These are phyloP conservation scores for Caenorhabditis japonica DNA, from an alignment of 2,888 invertebrate species.

Conservation along the genomic window DNA sequence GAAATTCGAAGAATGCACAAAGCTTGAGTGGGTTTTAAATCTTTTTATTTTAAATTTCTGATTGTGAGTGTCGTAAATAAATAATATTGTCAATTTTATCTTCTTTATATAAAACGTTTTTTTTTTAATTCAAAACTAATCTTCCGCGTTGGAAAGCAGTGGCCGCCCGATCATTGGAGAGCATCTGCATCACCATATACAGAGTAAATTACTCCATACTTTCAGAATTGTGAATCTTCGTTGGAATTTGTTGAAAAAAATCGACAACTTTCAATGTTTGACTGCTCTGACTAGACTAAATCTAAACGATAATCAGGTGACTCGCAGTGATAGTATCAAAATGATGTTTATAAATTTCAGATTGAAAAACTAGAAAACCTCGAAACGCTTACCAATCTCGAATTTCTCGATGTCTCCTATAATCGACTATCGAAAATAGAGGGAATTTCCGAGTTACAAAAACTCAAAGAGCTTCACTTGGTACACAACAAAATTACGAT, in stretches of 20 bases:
- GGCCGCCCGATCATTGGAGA: no score
- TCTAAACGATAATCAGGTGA: conserved; percentile 96
- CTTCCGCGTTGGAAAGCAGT: not conserved
- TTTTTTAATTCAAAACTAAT: not conserved
- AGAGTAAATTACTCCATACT: no score
- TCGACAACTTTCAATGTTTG: conserved; percentile 88
- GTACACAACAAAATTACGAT: conserved; percentile 80
- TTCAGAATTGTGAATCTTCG: conserved; percentile 78
- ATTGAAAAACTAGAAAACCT: conserved; percentile 87
- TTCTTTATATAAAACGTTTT: no score
- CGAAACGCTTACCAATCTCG: conserved; percentile 87
- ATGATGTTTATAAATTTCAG: conserved; percentile 4
- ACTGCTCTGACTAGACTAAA: conserved; percentile 86
- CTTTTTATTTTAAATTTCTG: not conserved
- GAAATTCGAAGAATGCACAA: conserved; percentile 32
- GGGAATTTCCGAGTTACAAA: conserved; percentile 76
- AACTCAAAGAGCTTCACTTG: conserved; percentile 78
- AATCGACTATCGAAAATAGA: conserved; percentile 83
- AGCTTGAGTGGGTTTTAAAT: conserved; percentile 20
- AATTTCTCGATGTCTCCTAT: conserved; percentile 94
- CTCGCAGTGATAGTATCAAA: not conserved
- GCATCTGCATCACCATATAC: no score
- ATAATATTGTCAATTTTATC: not conserved
- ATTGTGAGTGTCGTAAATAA: not conserved
- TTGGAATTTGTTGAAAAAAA: conserved; percentile 95